Evolutionary conservation across 2,113 vertebrate genomes (phyloP).

Genomic region (cat (Felis catus)): DNA sequence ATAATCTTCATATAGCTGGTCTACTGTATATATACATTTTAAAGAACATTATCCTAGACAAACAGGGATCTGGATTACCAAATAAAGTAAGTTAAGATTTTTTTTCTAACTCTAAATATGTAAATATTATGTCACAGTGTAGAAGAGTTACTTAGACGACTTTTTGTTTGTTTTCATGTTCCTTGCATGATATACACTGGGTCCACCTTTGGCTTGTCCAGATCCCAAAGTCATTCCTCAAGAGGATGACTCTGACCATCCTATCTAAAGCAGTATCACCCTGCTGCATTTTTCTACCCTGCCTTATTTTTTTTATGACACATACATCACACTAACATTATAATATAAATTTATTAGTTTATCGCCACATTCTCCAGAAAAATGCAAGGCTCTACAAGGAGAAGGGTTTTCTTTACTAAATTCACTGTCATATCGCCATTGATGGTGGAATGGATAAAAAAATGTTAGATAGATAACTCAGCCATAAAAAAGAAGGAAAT

Average conservation of each 20-base stretch:
- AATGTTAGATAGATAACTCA: background rate
- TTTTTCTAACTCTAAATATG: background rate
- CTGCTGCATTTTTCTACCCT: background rate
- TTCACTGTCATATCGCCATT: background rate
- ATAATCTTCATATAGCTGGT: background rate
- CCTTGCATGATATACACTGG: background rate
- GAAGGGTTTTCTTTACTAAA: background rate
- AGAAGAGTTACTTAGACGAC: background rate
- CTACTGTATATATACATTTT: background rate
- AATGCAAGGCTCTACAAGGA: background rate
- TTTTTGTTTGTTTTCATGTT: background rate
- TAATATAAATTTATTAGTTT: background rate
- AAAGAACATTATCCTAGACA: background rate
- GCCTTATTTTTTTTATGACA: constrained; percentile 26
- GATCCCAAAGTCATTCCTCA: background rate
- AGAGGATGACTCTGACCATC: background rate
- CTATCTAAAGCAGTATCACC: background rate
- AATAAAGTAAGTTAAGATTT: background rate
- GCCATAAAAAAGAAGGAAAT: background rate
- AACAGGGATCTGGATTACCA: background rate
- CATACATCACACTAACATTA: background rate
- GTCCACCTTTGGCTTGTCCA: background rate
- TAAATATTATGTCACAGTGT: background rate
- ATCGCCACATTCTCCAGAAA: background rate
- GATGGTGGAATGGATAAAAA: background rate